Evolutionary conservation across 2,797 vertebrate genomes (phyloP).

Genomic region (Melopsittacus undulatus): DNA sequence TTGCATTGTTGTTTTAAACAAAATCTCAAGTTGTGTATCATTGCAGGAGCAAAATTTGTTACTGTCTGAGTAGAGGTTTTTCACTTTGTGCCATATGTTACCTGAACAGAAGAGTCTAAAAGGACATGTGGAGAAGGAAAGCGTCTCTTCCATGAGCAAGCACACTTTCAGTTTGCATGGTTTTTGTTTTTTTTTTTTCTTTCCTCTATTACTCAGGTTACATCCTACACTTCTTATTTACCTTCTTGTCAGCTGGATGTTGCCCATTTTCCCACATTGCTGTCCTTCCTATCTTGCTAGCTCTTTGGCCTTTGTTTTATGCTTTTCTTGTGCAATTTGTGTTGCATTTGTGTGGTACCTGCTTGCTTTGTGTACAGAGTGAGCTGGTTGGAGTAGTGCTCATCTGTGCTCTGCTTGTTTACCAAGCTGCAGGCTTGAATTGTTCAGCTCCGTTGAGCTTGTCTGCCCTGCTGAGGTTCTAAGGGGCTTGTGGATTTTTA

Average conservation of each 20-base stretch:
- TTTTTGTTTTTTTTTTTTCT: background rate
- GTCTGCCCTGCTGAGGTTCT: background rate
- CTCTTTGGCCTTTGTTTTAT: background rate
- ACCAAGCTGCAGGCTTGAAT: background rate
- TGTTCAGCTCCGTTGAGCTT: background rate
- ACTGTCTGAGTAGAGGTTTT: background rate
- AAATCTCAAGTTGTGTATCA: background rate
- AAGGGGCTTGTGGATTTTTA: background rate
- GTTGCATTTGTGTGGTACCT: background rate
- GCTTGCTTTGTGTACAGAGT: background rate
- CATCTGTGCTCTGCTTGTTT: background rate
- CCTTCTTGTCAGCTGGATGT: background rate
- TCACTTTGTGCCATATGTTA: background rate
- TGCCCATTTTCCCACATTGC: background rate
- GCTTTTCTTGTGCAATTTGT: background rate
- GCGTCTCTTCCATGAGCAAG: background rate
- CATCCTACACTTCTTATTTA: background rate
- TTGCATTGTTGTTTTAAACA: background rate
- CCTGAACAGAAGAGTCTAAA: background rate
- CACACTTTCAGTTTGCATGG: fast-evolving
- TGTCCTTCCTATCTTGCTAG: background rate
- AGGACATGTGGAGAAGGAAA: background rate
- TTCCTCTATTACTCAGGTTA: background rate
- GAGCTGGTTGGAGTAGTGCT: background rate
- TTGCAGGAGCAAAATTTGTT: background rate